Percentiles rank a stretch among this genome's conserved stretches.
phyloP scores from a whole-genome alignment of 2,797 vertebrate species.

The Lacerta bilineata region DNA sequence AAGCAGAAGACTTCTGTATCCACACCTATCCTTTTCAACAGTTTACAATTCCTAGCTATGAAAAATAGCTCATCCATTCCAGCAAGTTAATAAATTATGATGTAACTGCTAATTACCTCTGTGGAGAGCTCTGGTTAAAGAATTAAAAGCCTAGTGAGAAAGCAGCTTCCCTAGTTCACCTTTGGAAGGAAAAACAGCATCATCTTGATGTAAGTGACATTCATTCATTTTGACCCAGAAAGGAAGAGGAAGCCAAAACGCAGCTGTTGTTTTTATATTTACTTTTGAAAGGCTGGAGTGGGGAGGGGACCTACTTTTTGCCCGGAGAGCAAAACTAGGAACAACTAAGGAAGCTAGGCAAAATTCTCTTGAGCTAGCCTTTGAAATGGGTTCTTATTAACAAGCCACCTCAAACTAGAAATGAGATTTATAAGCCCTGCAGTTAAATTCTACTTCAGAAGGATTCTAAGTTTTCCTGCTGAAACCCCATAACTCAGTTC shows the following conservation, averaged over 20 bases:
- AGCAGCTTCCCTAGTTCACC: not conserved
- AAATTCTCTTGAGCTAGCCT: not conserved
- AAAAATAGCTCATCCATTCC: conserved; percentile 35
- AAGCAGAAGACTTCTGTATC: not conserved
- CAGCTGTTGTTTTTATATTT: not conserved
- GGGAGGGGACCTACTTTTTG: not conserved
- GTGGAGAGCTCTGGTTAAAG: conserved; percentile 35
- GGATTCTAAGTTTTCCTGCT: not conserved
- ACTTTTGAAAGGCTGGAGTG: not conserved
- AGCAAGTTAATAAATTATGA: conserved; percentile 46
- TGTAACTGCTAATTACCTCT: conserved; percentile 46
- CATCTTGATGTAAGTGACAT: not conserved
- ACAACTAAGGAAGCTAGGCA: not conserved
- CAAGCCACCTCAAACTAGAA: not conserved
- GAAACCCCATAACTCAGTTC: not conserved
- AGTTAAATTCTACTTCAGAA: not conserved
- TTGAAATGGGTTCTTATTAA: not conserved
- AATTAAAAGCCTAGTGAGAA: conserved; percentile 18
- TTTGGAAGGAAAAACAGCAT: not conserved
- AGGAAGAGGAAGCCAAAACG: conserved; percentile 31
- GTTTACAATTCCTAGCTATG: not conserved
- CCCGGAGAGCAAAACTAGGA: conserved; percentile 2
- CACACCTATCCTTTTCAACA: not conserved
- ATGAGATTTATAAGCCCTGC: not conserved
- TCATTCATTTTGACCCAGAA: not conserved